Evolutionary conservation across 2,888 invertebrate genomes (phyloP), one percentile per base, ranked within the genome.

Genomic region (Pasiphila rectangulata): DNA sequence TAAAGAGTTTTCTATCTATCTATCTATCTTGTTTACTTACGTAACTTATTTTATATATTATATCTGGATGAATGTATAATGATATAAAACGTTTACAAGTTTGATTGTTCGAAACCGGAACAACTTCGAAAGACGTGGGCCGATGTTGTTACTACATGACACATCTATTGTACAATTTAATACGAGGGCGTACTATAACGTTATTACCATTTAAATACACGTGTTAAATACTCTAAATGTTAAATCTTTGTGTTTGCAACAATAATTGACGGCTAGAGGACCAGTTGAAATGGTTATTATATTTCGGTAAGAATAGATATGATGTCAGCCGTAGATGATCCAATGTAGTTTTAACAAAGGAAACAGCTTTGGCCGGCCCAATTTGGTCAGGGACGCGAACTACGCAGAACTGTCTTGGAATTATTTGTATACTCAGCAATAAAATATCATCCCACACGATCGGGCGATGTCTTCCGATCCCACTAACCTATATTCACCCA

Each of bases 401-500:
- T 7, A 24, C 23, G 37, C 46, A 29, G 13, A 53, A 43, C 38
- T 24, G 42, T 52, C 46, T 54, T 45, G 45, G 45, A 34, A 48
- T 52, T 29, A 50, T n/a, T n/a, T n/a, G n/a, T 52, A 52, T 36
- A 48, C 46, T 25, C 38, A 21, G 40, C 47, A 54, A 54, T 65
- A 64, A 64, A 63, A 59, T 20, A 51, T 46, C 50, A 42, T 51
- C 59, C 56, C 51, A 56, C 56, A 38, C 57, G 47, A 56, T 58
- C 57, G 54, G 49, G 37, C 52, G 52, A 55, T 64, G 61, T 57
- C 59, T 57, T 55, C 56, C 57, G 57, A 60, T 51, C 61, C 69
- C 56, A 69, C 61, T 72, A 70, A 72, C 72, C 73, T 64, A 72
- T 64, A 70, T 69, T 60, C 68, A 57, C 59, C 64, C 64, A 65